Evolutionary conservation across 2,888 invertebrate species (phyloP).

Genomic region (Stegophylla sp.): DNA sequence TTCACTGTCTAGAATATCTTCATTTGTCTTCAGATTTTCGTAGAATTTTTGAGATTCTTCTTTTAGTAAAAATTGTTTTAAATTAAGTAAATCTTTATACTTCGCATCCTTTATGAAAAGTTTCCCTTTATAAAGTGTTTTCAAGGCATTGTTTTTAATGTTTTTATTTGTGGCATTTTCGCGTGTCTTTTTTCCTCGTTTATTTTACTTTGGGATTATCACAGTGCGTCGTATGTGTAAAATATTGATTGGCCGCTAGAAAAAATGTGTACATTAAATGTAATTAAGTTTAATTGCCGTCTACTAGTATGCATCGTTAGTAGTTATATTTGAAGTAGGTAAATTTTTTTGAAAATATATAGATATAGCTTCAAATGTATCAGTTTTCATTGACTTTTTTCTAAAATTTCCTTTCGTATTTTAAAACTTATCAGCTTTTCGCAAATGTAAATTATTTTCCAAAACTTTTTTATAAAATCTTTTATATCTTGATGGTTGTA

Average conservation of each 20-base stretch:
- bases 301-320: conserved; percentile 59
- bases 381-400: conserved; percentile 16
- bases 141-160: neutral
- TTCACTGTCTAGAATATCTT: neutral
- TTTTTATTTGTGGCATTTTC: neutral
- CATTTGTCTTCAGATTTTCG: neutral
- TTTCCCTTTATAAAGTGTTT: neutral
- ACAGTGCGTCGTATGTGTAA: conserved; percentile 60
- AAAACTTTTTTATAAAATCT: neutral
- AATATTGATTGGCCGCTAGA: conserved; percentile 56
- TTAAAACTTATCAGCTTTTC: conserved; percentile 60
- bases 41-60: neutral
- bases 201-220: too few relatives aligned
- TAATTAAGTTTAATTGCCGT: conserved; percentile 59
- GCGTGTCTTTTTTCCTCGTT: neutral
- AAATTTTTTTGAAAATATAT: conserved; percentile 60
- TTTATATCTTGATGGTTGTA: too few relatives aligned
- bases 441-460: conserved; percentile 54
- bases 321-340: conserved; percentile 58
- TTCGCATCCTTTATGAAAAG: neutral
- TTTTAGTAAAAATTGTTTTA: conserved; percentile 4
- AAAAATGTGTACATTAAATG: conserved; percentile 58
- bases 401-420: conserved; percentile 32
- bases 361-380: conserved; percentile 51
- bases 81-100: neutral